Evolutionary conservation across 2,113 vertebrate species (phyloP).

Genomic region (Glaucomys volans): DNA sequence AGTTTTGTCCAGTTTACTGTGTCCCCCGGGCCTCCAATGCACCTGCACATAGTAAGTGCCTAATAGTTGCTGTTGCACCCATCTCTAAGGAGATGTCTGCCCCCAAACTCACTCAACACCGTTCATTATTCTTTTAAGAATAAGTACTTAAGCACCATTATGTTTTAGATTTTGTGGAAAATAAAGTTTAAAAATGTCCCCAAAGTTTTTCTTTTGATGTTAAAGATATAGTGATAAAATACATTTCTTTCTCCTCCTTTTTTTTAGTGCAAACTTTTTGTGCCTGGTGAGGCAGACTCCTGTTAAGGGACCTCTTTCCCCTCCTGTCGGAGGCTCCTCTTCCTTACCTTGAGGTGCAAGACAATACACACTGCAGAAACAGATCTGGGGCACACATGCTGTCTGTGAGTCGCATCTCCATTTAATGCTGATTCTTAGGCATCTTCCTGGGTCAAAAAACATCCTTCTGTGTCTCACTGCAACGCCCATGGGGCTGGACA

Average conservation of each 20-base stretch:
- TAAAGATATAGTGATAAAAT: conserved; percentile 14
- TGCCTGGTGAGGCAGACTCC: background rate
- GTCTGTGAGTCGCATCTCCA: background rate
- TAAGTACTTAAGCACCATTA: background rate
- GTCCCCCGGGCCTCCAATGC: background rate
- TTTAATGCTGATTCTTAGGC: background rate
- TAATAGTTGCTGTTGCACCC: background rate
- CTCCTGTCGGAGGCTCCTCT: background rate
- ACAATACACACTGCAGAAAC: background rate
- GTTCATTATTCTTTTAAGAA: background rate
- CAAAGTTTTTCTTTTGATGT: background rate
- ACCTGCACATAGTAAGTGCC: background rate
- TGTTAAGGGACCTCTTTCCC: background rate
- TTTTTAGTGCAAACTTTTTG: background rate
- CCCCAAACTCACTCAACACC: background rate
- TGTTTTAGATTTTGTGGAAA: background rate
- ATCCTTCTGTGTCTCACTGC: background rate
- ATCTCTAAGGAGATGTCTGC: background rate
- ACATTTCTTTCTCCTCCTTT: background rate
- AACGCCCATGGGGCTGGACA: background rate
- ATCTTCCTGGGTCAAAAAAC: background rate
- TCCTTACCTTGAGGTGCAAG: background rate
- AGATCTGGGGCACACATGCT: background rate
- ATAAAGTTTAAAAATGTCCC: background rate
- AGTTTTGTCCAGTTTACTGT: background rate